phyloP scores from a whole-genome alignment of 2,113 vertebrate species.

The Pachycephala philippinensis region DNA sequence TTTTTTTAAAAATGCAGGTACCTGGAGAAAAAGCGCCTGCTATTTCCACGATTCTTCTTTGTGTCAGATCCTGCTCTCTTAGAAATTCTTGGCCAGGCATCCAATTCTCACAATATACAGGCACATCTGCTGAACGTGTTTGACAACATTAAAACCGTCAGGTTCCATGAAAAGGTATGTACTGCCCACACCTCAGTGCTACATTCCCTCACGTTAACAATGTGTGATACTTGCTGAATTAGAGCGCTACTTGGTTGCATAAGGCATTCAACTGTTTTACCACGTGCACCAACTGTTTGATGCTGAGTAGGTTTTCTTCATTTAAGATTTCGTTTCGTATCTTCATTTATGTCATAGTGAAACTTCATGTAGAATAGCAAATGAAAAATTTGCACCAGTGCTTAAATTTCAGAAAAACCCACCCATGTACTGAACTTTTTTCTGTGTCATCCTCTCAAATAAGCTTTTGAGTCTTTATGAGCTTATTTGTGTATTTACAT shows the following conservation, averaged over 20 bases:
- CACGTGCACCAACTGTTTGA: neutral
- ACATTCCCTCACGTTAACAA: neutral
- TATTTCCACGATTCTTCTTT: slow-evolving; percentile 97
- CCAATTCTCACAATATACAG: slow-evolving; percentile 93
- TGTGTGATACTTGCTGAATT: neutral
- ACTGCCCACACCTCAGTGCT: neutral
- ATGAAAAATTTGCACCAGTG: neutral
- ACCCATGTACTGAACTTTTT: neutral
- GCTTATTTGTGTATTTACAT: neutral
- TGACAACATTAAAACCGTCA: slow-evolving; percentile 90
- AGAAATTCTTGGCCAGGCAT: slow-evolving; percentile 96
- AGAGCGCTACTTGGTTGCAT: neutral
- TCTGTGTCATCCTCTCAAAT: neutral
- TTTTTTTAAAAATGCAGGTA: slow-evolving; percentile 75
- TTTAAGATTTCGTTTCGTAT: neutral
- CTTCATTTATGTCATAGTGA: neutral
- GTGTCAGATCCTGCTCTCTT: slow-evolving; percentile 94
- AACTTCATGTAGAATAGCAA: neutral
- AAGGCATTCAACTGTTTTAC: neutral
- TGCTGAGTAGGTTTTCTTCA: neutral
- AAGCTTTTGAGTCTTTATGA: neutral
- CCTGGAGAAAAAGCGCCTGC: slow-evolving; percentile 91
- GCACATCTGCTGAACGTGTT: slow-evolving; percentile 93
- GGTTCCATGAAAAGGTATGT: slow-evolving; percentile 89
- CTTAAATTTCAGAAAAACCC: neutral